Percentiles rank a stretch among this genome's conserved stretches.
Conservation (phyloP, 2,113 vertebrate species). For the Rhipidura dahli region DNA sequence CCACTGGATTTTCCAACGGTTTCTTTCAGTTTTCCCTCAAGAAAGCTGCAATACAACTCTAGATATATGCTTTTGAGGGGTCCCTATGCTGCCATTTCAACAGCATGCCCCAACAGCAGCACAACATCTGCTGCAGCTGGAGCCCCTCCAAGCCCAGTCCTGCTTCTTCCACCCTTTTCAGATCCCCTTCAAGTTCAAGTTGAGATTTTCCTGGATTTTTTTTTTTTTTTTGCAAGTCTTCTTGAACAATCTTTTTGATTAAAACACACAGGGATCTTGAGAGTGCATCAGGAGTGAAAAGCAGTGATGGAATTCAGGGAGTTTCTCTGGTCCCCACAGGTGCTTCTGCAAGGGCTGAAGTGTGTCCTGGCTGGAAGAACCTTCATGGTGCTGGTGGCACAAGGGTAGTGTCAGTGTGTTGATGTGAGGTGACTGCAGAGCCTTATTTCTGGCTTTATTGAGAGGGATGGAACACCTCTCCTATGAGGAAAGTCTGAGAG, state of each 20-base stretch:
- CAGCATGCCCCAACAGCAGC: background rate
- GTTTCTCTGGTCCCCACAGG: background rate
- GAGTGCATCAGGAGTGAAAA: background rate
- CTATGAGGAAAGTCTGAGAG: background rate
- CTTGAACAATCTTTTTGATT: background rate
- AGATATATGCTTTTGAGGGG: fast-evolving
- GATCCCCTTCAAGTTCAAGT: background rate
- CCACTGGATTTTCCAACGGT: background rate
- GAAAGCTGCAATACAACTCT: background rate
- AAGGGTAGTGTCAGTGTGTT: background rate
- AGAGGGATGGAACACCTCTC: background rate
- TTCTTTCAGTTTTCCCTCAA: background rate
- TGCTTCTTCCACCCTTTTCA: background rate
- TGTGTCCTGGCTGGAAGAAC: background rate
- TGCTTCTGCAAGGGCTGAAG: background rate
- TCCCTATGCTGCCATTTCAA: background rate
- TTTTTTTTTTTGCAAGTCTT: background rate
- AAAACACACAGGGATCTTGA: background rate
- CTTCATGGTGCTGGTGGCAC: background rate
- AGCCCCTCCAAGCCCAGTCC: background rate
- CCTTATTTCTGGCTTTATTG: background rate
- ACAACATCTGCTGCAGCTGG: background rate
- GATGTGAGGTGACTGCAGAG: background rate
- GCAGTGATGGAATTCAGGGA: background rate
- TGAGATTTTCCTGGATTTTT: background rate